A percentile compares a stretch with the other conserved stretches of the same genome.
Evolutionary conservation across 2,797 vertebrate genomes (phyloP).

Genomic region (Pangasius sanitwongsei): DNA sequence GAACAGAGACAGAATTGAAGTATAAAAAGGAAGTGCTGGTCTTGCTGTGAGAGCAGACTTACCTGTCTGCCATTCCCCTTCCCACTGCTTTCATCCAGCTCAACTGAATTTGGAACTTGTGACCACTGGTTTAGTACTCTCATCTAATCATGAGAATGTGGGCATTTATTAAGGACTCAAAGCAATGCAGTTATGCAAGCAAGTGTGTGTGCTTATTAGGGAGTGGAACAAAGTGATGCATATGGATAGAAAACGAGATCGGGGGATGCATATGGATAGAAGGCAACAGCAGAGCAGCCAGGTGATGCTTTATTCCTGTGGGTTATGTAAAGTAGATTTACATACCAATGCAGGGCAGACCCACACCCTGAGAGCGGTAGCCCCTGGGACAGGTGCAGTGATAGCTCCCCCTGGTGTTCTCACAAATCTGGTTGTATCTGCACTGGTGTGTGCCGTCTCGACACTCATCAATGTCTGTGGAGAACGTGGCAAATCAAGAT

Average conservation of each 20-base stretch:
- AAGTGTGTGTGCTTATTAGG: slow-evolving; percentile 46
- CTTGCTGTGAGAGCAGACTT: slow-evolving; percentile 56
- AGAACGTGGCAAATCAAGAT: slow-evolving; percentile 3
- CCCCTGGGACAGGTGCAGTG: slow-evolving; percentile 91
- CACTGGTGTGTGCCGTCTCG: slow-evolving; percentile 90
- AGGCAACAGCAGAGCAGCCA: slow-evolving; percentile 46
- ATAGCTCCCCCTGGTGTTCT: slow-evolving; percentile 92
- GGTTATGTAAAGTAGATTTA: neutral
- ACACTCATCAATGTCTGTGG: slow-evolving; percentile 92
- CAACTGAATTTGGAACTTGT: neutral
- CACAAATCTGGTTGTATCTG: slow-evolving; percentile 93
- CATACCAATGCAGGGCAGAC: slow-evolving; percentile 87
- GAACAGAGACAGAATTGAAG: slow-evolving; percentile 54
- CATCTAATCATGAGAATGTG: slow-evolving; percentile 1
- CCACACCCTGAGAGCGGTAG: slow-evolving; percentile 86
- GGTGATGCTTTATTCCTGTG: neutral
- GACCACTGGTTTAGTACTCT: slow-evolving; percentile 9
- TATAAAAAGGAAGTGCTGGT: slow-evolving; percentile 65
- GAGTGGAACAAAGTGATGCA: slow-evolving; percentile 45
- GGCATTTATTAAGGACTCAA: slow-evolving; percentile 54
- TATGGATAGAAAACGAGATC: slow-evolving; percentile 35
- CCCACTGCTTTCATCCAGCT: slow-evolving; percentile 22
- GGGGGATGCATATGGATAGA: slow-evolving; percentile 52
- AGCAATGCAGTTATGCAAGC: slow-evolving; percentile 50
- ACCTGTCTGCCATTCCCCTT: slow-evolving; percentile 11